phyloP scores from a whole-genome alignment of 2,113 vertebrate species.

The Mionectes macconnelli region DNA sequence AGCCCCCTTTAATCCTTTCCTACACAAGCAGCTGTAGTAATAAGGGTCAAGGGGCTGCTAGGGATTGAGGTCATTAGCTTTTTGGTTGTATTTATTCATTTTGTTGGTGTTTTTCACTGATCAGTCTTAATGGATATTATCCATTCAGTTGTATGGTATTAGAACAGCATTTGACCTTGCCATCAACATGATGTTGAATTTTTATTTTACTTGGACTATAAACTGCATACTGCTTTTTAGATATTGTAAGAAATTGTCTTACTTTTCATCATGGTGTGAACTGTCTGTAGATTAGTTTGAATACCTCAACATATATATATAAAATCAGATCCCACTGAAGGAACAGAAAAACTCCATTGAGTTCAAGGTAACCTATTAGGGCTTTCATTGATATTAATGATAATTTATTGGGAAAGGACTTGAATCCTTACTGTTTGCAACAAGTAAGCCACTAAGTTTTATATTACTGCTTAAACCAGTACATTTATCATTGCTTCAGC shows the following conservation, averaged over 20 bases:
- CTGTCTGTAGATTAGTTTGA: not conserved
- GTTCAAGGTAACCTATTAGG: not conserved
- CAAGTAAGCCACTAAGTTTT: not conserved
- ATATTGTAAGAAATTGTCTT: not conserved
- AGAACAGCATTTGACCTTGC: conserved; percentile 32
- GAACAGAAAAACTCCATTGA: not conserved
- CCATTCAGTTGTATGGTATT: conserved; percentile 21
- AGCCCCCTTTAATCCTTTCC: conserved; percentile 74
- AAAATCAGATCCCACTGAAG: not conserved
- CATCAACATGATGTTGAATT: not conserved
- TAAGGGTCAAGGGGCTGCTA: conserved; percentile 73
- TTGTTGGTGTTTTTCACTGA: conserved; percentile 59
- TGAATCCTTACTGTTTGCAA: not conserved
- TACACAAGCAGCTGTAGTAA: conserved; percentile 74
- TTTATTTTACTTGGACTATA: not conserved
- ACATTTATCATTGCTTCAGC: not conserved
- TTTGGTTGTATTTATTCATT: conserved; percentile 70
- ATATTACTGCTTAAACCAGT: not conserved
- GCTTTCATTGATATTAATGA: not conserved
- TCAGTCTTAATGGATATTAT: conserved; percentile 31
- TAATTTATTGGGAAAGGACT: not conserved
- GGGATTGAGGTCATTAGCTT: conserved; percentile 71
- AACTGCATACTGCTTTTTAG: not conserved
- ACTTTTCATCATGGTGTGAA: not conserved
- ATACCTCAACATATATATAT: not conserved